These are phyloP conservation scores for Oxytorus armatus DNA, from an alignment of 2,888 invertebrate genomes.

Conservation along the genomic window DNA sequence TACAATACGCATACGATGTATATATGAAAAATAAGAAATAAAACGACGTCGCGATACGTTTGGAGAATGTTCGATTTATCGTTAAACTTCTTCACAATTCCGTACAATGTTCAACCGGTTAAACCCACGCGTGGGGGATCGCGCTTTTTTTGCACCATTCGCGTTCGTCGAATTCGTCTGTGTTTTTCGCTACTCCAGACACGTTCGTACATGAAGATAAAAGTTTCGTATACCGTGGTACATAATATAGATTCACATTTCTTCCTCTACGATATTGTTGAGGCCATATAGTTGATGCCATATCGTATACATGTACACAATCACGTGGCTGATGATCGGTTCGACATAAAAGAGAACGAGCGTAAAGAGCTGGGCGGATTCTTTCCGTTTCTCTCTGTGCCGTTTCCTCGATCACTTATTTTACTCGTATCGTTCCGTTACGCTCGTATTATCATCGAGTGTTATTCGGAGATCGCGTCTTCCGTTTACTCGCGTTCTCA, in stretches of 20 bases:
- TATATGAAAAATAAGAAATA: neutral
- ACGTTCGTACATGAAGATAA: constrained; percentile 19
- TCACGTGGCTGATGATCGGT: constrained; percentile 68
- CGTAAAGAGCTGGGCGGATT: constrained; percentile 7
- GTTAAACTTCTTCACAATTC: constrained; percentile 17
- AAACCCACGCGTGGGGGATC: neutral
- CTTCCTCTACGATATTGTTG: constrained; percentile 32
- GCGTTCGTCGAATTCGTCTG: neutral
- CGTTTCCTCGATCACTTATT: constrained; percentile 50
- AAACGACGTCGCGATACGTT: neutral
- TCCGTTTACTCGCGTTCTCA: constrained; percentile 29
- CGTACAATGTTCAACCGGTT: neutral
- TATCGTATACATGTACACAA: constrained; percentile 50
- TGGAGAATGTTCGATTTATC: constrained; percentile 7
- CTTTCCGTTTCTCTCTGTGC: constrained; percentile 19
- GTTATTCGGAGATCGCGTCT: constrained; percentile 8
- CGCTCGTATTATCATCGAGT: constrained; percentile 42
- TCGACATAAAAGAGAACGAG: constrained; percentile 54
- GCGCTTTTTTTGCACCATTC: neutral
- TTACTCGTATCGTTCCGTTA: constrained; percentile 44
- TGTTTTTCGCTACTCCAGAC: constrained; percentile 25
- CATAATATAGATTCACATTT: constrained; percentile 35
- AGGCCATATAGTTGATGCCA: constrained; percentile 12
- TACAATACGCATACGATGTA: too few species aligned
- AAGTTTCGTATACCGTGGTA: constrained; percentile 44